Conservation (phyloP, 2,888 invertebrate species). For the Leptopilina myrica region DNA sequence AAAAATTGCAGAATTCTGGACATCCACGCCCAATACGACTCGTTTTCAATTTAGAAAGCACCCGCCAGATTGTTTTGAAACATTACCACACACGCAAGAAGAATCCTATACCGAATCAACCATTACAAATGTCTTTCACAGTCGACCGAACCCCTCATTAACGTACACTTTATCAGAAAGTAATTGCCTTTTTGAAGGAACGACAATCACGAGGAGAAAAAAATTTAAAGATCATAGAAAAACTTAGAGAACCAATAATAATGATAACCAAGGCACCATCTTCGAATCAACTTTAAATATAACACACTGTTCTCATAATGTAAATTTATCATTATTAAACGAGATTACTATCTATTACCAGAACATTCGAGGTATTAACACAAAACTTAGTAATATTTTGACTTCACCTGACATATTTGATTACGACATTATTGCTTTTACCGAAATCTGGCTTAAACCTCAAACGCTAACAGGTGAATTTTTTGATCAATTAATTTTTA, state of each 20-base stretch:
- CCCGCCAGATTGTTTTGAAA: background rate
- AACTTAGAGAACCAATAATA: background rate
- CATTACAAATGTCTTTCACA: background rate
- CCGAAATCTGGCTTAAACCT: background rate
- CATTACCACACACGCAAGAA: background rate
- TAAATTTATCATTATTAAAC: background rate
- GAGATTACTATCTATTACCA: background rate
- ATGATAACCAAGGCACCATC: background rate
- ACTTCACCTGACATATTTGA: background rate
- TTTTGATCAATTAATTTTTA: background rate
- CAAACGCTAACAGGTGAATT: background rate
- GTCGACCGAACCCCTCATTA: background rate
- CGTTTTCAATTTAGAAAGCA: background rate
- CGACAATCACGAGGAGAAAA: background rate
- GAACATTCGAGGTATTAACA: background rate
- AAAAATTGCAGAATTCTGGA: background rate
- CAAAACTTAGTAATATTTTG: background rate
- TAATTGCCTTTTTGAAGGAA: background rate
- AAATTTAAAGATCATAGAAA: background rate
- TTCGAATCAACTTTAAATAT: background rate
- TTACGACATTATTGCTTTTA: background rate
- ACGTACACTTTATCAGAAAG: background rate
- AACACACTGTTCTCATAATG: too few relatives aligned
- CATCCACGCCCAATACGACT: background rate
- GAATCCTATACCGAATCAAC: background rate